Evolutionary conservation across 2,888 invertebrate species (phyloP), one percentile per base, ranked within the genome.

Genomic region (Polydrusus cervinus): DNA sequence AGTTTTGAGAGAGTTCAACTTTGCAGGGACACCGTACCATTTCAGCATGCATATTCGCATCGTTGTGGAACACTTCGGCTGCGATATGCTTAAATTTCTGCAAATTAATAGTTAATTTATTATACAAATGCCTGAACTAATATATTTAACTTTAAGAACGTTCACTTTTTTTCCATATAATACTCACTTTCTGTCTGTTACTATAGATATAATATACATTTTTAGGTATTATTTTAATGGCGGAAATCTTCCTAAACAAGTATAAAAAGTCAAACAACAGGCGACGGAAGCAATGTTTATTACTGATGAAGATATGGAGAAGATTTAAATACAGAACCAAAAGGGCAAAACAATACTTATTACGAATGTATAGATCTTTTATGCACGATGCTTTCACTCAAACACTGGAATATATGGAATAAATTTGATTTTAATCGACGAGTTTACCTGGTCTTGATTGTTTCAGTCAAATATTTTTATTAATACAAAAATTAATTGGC

Each of bases 401-500:
- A 8, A 84, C 84, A 30, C 74, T 85, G 20, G 85, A 84, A 72
- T 85, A 85, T 77, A 64, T 83, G 16, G 84, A 85, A 74, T 84
- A 80, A 16, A 34, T 30, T 25, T 25, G 5, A 25, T 25, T 25
- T 25, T 25, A 25, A 5, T 25, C 5, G 1, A 25, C 25, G n/a
- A 25, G 25, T 25, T 25, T 25, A 25, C 25, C n/a, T n/a, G n/a
- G n/a, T n/a, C n/a, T n/a, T n/a, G n/a, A n/a, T n/a, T n/a, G n/a
- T n/a, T n/a, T n/a, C n/a, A n/a, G n/a, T n/a, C n/a, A n/a, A n/a
- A n/a, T n/a, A n/a, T n/a, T n/a, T n/a, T n/a, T n/a, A n/a, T n/a
- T n/a, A n/a, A n/a, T n/a, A n/a, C n/a, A n/a, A n/a, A n/a, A n/a
- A n/a, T n/a, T n/a, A n/a, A n/a, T n/a, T n/a, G n/a, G n/a, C n/a